phyloP scores from a whole-genome alignment of 2,888 invertebrate species.

The Syritta pipiens region DNA sequence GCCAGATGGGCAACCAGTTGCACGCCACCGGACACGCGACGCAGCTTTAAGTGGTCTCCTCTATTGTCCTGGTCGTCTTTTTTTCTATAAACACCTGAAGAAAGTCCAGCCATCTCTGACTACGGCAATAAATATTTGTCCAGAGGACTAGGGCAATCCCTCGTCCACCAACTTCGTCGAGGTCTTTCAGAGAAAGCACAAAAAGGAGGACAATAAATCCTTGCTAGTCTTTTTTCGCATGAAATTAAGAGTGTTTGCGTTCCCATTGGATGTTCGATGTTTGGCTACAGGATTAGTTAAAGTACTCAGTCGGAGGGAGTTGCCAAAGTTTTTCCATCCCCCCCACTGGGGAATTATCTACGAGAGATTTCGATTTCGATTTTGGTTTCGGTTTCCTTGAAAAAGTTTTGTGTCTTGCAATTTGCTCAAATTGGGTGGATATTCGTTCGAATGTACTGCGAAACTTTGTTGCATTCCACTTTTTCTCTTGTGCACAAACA shows the following conservation, averaged over 20 bases:
- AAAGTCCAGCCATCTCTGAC: conserved; percentile 9
- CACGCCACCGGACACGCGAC: conserved; percentile 39
- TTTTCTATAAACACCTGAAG: not conserved
- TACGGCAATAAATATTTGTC: conserved; percentile 35
- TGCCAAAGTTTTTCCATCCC: conserved; percentile 2
- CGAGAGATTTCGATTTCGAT: conserved; percentile 2
- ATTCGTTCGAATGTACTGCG: conserved; percentile 36
- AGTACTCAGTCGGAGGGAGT: not conserved
- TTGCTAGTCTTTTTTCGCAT: conserved; percentile 1
- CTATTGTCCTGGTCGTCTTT: conserved; percentile 8
- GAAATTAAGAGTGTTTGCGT: conserved; percentile 35
- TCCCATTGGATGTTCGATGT: conserved; percentile 20
- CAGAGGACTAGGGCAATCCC: conserved; percentile 23
- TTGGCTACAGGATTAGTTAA: conserved; percentile 25
- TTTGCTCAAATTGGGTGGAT: conserved; percentile 43
- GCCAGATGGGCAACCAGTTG: conserved; percentile 46
- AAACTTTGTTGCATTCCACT: conserved; percentile 2
- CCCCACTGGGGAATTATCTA: conserved; percentile 6
- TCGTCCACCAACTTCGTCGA: no score
- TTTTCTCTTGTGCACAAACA: not conserved
- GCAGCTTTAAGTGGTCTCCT: not conserved
- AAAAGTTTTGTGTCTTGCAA: conserved; percentile 1
- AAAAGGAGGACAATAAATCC: conserved; percentile 18
- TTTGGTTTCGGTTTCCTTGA: not conserved
- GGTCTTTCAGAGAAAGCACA: not conserved